Base-by-base conservation (phyloP, 2,113 vertebrate genomes). In the Trogon melanurus region DNA sequence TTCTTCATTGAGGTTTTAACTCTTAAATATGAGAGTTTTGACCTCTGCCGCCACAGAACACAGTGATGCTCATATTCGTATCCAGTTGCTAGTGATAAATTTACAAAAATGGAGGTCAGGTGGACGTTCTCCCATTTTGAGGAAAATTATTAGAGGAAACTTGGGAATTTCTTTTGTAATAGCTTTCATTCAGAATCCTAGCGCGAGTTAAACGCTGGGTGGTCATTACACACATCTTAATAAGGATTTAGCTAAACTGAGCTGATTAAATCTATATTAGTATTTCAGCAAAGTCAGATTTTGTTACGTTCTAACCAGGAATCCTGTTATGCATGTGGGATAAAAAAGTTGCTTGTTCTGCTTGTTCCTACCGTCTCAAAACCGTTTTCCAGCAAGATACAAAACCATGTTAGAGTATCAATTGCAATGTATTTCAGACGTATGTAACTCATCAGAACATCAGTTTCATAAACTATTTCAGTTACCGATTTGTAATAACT, bases 261-360 rank as follows among this genome's bases (percentile, higher is more conserved):
- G 81, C 90, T 95, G 84, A 95, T 97, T 96, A 93, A 78, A 96
- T 93, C 60, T 93, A 44, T 85, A 61, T 95, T 89, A 95, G 61
- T 88, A 80, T 87, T 95, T 95, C 72, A 91, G 41, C 56, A 94
- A 91, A 95, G 69, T 88, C 84, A 93, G 86, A 85, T 92, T 94
- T 96, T 80, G 72, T 92, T 81, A 92, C 51, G 36, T 97, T 96
- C 81, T 95, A 88, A 88, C 34, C 27, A 92, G 45, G 84, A 90
- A 93, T 93, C 79, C 60, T 70, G 41, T 62, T 79, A 66, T 67
- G 30, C 72, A 45, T 44, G 29, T n/a, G 27, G 30, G 54, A 45
- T 80, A 58, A 76, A 92, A 66, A 90, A 73, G n/a, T 65, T 66
- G 18, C 25, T 72, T 89, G 19, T 73, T 83, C 45, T 91, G 1